Evolutionary conservation across 1,140 invertebrate genomes (phyloP), one percentile per base, ranked within the genome.

Genomic region (Palaemon carinicauda): DNA sequence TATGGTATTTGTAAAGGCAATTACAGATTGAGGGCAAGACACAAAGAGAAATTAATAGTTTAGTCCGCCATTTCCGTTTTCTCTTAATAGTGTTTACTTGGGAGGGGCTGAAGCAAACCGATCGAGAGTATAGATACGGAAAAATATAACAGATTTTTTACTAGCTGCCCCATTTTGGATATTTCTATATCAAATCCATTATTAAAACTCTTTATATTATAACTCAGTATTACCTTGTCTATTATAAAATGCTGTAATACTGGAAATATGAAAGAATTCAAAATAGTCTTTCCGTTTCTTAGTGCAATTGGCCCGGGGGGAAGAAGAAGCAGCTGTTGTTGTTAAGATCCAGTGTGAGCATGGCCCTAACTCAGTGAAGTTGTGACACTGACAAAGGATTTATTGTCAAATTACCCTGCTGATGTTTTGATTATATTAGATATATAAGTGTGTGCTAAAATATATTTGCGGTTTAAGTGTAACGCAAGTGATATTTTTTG

Each of bases 241-340:
- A 31, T 15, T 31, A 0, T 80, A 80, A 31, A 56, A 15, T 14
- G 29, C 21, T 21, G 4, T 27, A 9, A 0, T 24, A 24, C 52
- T 15, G 14, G 12, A 21, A 52, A 77, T 0, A 19, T 1, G 17
- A 24, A 10, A 21, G 1, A 24, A 19, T 53, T 27, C 56, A 33
- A 29, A 51, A 52, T 4, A 15, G 19, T 74, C 15, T 21, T 29
- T 82, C 80, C 80, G 80, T 82, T n/a, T 54, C 17, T 12, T 53
- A 19, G 15, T 10, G 65, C 10, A 31, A 12, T 74, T 82, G 80
- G 69, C 80, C 82, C 82, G 82, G 73, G 82, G 74, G 52, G 73
- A 77, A 84, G 82, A 78, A 74, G 84, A 77, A 86, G 84, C 84
- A 80, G 84, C 80, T 86, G 77, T 86, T 85, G 75, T 85, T 75